phyloP scores from a whole-genome alignment of 2,113 vertebrate species.

The Rhadina sibilatrix region DNA sequence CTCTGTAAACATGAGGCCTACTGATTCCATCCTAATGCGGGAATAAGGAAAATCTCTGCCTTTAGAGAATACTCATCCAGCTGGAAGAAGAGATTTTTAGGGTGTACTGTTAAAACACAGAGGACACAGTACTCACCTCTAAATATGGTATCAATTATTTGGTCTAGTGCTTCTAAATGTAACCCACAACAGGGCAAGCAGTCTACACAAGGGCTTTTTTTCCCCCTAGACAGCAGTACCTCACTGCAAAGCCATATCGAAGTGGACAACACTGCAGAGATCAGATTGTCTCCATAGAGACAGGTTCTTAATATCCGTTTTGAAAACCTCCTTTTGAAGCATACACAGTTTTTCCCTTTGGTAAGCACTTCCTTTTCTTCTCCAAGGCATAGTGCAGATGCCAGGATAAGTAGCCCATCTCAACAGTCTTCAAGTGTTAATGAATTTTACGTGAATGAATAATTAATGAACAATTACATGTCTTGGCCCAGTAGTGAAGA shows the following conservation, averaged over 20 bases:
- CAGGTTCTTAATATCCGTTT: not conserved
- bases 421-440: not conserved
- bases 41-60: not conserved
- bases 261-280: not conserved
- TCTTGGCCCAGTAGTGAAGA: not conserved
- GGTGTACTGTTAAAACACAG: not conserved
- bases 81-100: not conserved
- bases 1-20: not conserved
- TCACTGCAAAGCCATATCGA: not conserved
- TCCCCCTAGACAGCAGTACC: not conserved
- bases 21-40: not conserved
- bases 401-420: not conserved
- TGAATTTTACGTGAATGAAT: not conserved
- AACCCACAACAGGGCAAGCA: accelerated
- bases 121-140: not conserved
- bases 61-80: not conserved
- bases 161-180: not conserved
- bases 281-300: not conserved
- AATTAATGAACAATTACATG: not conserved
- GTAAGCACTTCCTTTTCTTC: not conserved
- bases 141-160: not conserved
- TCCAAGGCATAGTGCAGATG: not conserved
- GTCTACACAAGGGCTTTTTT: not conserved
- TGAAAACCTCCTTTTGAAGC: not conserved
- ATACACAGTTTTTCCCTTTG: not conserved